phyloP scores from a whole-genome alignment of 2,113 vertebrate genomes.

The Pyrgilauda ruficollis region DNA sequence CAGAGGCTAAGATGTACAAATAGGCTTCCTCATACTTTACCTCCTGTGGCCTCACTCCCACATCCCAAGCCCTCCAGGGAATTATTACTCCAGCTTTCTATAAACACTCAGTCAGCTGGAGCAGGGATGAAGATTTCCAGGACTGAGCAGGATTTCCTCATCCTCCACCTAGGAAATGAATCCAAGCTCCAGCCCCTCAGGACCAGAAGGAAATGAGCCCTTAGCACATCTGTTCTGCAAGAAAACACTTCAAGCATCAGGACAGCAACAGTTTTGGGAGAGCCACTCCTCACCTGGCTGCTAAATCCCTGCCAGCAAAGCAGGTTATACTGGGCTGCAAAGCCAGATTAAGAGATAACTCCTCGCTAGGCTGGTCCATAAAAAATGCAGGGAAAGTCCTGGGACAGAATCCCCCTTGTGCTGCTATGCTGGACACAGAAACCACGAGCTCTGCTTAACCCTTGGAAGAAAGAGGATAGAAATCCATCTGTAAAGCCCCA shows the following conservation, averaged over 20 bases:
- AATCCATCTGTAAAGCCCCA: not conserved
- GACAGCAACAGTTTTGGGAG: not conserved
- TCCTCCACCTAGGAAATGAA: not conserved
- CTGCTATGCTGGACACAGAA: not conserved
- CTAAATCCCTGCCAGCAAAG: constrained; percentile 19
- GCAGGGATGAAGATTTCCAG: not conserved
- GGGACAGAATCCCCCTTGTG: not conserved
- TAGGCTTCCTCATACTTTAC: not conserved
- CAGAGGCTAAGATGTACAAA: not conserved
- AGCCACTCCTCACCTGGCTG: not conserved
- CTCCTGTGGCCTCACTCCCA: not conserved
- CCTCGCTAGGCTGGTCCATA: not conserved
- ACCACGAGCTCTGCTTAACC: not conserved
- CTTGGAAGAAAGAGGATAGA: not conserved
- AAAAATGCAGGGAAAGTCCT: constrained; percentile 29
- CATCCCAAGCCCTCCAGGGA: not conserved
- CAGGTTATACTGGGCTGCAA: constrained; percentile 17
- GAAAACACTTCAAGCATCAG: not conserved
- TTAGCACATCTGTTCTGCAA: not conserved
- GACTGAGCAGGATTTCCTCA: not conserved
- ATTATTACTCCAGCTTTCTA: not conserved
- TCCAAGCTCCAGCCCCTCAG: not conserved
- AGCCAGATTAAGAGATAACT: constrained; percentile 35
- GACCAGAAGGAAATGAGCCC: not conserved
- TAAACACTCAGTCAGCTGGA: not conserved